Conservation (phyloP, 2,888 invertebrate species). For the Aricia artaxerxes region DNA sequence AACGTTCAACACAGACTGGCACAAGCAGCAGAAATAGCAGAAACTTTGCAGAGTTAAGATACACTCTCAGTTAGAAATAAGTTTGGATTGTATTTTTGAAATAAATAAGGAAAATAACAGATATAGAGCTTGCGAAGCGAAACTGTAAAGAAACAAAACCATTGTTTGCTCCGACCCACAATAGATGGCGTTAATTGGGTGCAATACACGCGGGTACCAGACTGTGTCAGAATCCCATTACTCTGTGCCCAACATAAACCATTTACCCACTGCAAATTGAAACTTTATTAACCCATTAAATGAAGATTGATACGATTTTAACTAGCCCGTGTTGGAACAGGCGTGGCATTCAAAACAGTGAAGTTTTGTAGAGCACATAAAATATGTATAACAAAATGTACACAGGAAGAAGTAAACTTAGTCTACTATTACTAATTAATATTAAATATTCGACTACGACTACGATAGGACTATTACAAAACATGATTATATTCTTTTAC, state of each 20-base stretch:
- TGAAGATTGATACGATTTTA: constrained; percentile 19
- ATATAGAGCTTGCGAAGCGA: background rate
- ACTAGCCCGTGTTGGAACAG: background rate
- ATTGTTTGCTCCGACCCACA: background rate
- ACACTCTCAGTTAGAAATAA: no score
- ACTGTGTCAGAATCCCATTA: constrained; percentile 36
- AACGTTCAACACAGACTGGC: no score
- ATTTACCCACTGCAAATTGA: constrained; percentile 25
- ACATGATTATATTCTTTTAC: no score
- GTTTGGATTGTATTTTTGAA: no score
- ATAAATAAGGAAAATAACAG: background rate
- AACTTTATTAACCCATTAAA: constrained; percentile 23
- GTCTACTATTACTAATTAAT: no score
- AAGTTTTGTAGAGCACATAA: constrained; percentile 16
- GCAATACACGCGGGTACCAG: background rate
- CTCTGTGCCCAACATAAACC: constrained; percentile 30
- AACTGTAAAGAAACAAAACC: constrained; percentile 6
- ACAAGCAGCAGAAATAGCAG: no score
- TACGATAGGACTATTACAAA: no score
- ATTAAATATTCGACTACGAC: no score
- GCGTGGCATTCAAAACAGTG: background rate
- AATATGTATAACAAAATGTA: constrained; percentile 14
- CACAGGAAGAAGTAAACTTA: no score
- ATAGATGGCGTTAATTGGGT: constrained; percentile 30
- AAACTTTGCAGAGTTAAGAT: no score